phyloP scores from a whole-genome alignment of 2,888 invertebrate species.

The Yponomeuta plumbellus region DNA sequence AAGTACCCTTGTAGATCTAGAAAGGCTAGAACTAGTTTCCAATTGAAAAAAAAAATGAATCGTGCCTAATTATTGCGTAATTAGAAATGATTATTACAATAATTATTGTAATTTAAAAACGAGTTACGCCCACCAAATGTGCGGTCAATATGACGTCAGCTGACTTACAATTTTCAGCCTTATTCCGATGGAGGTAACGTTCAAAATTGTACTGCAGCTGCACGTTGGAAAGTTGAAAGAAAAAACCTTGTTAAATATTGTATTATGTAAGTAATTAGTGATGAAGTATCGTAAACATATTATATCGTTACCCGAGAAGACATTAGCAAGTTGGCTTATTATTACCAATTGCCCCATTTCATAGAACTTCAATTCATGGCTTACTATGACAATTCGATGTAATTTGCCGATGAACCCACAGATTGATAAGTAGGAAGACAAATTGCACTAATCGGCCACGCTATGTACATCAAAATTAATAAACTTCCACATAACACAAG shows the following conservation, averaged over 20 bases:
- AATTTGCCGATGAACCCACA: too few species aligned
- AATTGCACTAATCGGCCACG: too few species aligned
- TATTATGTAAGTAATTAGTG: not conserved
- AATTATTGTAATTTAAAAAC: conserved; percentile 14
- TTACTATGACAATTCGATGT: too few species aligned
- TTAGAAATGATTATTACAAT: conserved; percentile 26
- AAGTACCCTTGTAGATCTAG: conserved; percentile 43
- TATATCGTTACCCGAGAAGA: not conserved
- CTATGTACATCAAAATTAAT: too few species aligned
- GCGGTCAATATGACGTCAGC: not conserved
- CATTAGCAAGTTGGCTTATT: not conserved
- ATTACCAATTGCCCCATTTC: too few species aligned
- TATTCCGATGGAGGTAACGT: not conserved
- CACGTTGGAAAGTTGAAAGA: not conserved
- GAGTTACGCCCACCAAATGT: not conserved
- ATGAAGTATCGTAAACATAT: not conserved
- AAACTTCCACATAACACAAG: too few species aligned
- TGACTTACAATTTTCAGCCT: not conserved
- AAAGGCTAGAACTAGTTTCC: conserved; percentile 63
- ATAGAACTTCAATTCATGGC: too few species aligned
- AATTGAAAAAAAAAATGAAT: conserved; percentile 47
- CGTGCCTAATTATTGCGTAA: conserved; percentile 63
- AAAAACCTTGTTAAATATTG: not conserved
- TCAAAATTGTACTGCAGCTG: not conserved
- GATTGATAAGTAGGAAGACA: too few species aligned